Evolutionary conservation across 1,140 invertebrate genomes (phyloP).

Genomic region (Papilio xuthus): DNA sequence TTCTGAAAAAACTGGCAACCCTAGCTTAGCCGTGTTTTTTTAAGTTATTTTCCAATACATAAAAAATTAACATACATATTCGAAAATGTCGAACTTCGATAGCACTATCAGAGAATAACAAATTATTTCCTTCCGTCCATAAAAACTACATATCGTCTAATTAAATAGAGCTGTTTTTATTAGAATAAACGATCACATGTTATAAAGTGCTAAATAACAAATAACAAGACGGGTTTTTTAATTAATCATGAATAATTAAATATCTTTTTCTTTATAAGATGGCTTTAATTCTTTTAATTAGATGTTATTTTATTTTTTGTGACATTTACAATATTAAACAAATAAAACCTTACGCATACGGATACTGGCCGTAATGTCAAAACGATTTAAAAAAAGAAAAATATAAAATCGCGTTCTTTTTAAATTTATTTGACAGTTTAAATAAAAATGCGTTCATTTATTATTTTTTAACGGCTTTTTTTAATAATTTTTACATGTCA

Average conservation of each 20-base stretch:
- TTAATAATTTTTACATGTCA: neutral
- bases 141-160: slow-evolving; percentile 4
- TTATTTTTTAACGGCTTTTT: neutral
- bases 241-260: no score
- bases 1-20: neutral
- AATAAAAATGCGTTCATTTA: neutral
- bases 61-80: slow-evolving; percentile 15
- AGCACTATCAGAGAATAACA: slow-evolving; percentile 8
- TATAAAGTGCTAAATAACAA: neutral
- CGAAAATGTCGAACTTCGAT: neutral
- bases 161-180: slow-evolving; percentile 6
- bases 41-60: slow-evolving; percentile 4
- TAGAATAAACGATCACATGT: no score
- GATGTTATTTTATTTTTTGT: neutral
- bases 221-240: no score
- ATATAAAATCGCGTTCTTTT: neutral
- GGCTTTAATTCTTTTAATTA: neutral
- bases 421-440: neutral
- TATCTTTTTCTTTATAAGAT: neutral
- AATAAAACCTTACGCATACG: no score
- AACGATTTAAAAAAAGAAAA: neutral
- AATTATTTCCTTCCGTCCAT: slow-evolving; percentile 8
- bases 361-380: slow-evolving; percentile 28
- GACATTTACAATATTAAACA: no score
- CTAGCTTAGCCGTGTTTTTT: neutral